phyloP scores from a whole-genome alignment of 2,797 vertebrate species.

The Sebastes trivittatus region DNA sequence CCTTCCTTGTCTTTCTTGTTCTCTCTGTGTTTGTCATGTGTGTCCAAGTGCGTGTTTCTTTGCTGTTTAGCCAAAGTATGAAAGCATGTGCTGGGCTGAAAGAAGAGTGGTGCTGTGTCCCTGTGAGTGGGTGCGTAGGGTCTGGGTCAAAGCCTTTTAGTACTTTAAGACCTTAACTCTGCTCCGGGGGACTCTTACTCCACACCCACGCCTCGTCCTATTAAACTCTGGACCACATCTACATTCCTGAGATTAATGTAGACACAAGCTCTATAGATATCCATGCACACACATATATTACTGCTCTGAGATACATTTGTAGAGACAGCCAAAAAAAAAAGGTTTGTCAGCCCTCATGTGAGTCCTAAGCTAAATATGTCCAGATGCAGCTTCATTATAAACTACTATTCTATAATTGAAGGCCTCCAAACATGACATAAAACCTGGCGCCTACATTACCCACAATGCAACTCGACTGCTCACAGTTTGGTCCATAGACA shows the following conservation, averaged over 20 bases:
- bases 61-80: slow-evolving; percentile 29
- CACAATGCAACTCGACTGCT: not conserved
- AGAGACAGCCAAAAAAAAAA: not conserved
- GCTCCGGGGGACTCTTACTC: slow-evolving; percentile 63
- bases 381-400: not conserved
- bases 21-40: slow-evolving; percentile 30
- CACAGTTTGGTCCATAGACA: not conserved
- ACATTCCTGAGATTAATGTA: slow-evolving; percentile 59
- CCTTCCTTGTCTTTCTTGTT: slow-evolving; percentile 10
- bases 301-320: slow-evolving; percentile 6
- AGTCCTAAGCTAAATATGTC: not conserved
- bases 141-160: slow-evolving; percentile 71
- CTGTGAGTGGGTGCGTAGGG: slow-evolving; percentile 71
- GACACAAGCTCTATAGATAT: slow-evolving; percentile 37
- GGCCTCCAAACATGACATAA: not conserved
- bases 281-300: slow-evolving; percentile 15
- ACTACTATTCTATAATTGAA: not conserved
- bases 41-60: slow-evolving; percentile 19
- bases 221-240: slow-evolving; percentile 64
- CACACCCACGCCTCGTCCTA: slow-evolving; percentile 62
- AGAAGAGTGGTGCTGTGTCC: slow-evolving; percentile 42
- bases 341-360: not conserved
- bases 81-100: slow-evolving; percentile 50
- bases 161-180: slow-evolving; percentile 64
- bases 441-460: not conserved